Percentiles rank a stretch among this genome's conserved stretches.
Evolutionary conservation across 2,113 vertebrate genomes (phyloP).

Genomic region (Cnemophilus loriae): DNA sequence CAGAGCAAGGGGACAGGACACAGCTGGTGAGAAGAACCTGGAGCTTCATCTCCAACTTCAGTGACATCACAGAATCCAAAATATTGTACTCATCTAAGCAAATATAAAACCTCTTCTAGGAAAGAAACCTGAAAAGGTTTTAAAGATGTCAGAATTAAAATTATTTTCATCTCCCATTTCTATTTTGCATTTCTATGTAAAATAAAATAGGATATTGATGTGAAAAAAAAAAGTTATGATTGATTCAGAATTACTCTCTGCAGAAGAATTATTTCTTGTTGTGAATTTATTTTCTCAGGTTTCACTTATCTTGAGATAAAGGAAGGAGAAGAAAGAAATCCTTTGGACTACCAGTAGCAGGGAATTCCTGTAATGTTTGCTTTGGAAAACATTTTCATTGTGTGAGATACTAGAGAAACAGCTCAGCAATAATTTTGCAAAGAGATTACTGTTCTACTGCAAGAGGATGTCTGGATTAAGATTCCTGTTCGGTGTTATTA

Average conservation of each 20-base stretch:
- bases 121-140: background rate
- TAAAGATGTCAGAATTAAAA: background rate
- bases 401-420: background rate
- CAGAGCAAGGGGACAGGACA: background rate
- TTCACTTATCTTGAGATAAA: background rate
- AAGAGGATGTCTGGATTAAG: background rate
- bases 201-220: background rate
- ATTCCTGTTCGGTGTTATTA: background rate
- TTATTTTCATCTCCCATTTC: background rate
- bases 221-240: background rate
- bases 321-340: background rate
- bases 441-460: background rate
- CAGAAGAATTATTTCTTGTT: background rate
- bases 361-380: background rate
- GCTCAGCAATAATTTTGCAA: background rate
- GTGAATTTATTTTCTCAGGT: background rate
- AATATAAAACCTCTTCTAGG: background rate
- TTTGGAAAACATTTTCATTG: background rate
- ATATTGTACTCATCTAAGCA: background rate
- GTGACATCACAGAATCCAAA: background rate
- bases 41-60: background rate
- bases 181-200: background rate
- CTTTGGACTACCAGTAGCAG: background rate
- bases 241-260: background rate
- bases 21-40: background rate